Percentiles rank a stretch among this genome's conserved stretches.
phyloP scores from a whole-genome alignment of 2,888 invertebrate genomes.

The Hypomecis atomaria region DNA sequence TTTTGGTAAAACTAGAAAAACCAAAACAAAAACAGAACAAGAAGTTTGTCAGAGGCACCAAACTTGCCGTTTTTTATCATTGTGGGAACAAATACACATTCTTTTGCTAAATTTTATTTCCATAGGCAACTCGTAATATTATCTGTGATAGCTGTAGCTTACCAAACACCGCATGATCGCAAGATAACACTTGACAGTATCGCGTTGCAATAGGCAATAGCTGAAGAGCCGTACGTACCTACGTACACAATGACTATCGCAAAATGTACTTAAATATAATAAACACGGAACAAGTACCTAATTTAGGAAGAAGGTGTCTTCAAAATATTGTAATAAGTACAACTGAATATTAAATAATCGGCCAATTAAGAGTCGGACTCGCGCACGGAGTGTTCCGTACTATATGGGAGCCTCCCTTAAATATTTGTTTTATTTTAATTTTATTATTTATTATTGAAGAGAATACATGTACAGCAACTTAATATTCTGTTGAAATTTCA shows the following conservation, averaged over 20 bases:
- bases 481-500: too few species aligned
- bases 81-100: neutral
- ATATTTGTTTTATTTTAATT: too few species aligned
- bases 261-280: neutral
- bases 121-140: conserved; percentile 10
- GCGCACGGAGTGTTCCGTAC: too few species aligned
- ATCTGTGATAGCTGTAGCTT: conserved; percentile 21
- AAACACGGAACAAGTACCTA: neutral
- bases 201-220: conserved; percentile 20
- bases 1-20: too few species aligned
- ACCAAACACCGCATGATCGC: conserved; percentile 12
- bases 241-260: neutral
- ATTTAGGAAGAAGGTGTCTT: neutral
- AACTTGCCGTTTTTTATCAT: neutral
- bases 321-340: too few species aligned
- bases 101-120: neutral
- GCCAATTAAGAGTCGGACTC: too few species aligned
- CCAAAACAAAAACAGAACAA: too few species aligned
- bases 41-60: too few species aligned
- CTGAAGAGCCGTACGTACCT: conserved; percentile 1
- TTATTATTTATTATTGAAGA: too few species aligned
- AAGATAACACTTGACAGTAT: conserved; percentile 40
- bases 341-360: too few species aligned
- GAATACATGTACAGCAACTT: too few species aligned
- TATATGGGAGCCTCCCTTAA: too few species aligned